Evolutionary conservation across 2,797 vertebrate species (phyloP).

Genomic region (Cichlasoma orientale): DNA sequence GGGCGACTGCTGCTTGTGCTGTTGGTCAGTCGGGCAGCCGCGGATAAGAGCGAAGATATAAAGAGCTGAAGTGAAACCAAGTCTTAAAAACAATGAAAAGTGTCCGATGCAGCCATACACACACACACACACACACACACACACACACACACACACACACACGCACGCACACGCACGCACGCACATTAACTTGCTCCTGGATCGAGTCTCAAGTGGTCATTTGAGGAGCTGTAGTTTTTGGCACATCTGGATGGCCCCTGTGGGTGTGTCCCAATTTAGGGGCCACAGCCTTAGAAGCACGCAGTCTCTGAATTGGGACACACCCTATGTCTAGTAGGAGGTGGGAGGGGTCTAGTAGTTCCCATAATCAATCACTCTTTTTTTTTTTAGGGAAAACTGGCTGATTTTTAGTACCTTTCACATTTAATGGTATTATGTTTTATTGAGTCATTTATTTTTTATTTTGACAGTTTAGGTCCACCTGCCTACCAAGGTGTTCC

Average conservation of each 20-base stretch:
- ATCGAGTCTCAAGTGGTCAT: not conserved
- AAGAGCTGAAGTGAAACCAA: too few relatives aligned
- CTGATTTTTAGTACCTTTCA: not conserved
- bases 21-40: not conserved
- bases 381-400: not conserved
- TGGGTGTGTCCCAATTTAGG: too few relatives aligned
- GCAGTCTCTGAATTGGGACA: too few relatives aligned
- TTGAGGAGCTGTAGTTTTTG: not conserved
- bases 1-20: not conserved
- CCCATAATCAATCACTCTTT: not conserved
- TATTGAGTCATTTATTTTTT: not conserved
- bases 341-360: too few relatives aligned
- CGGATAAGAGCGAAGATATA: not conserved
- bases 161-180: too few relatives aligned
- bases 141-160: too few relatives aligned
- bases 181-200: not conserved
- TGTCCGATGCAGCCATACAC: too few relatives aligned
- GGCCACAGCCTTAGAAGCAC: too few relatives aligned
- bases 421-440: not conserved
- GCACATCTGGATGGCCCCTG: not conserved
- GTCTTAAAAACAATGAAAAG: too few relatives aligned
- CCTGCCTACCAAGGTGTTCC: too few relatives aligned
- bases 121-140: too few relatives aligned
- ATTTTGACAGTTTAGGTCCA: too few relatives aligned
- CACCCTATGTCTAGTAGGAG: not conserved